These are phyloP conservation scores for Falco punctatus DNA, from an alignment of 2,113 vertebrate species.

Conservation along the genomic window DNA sequence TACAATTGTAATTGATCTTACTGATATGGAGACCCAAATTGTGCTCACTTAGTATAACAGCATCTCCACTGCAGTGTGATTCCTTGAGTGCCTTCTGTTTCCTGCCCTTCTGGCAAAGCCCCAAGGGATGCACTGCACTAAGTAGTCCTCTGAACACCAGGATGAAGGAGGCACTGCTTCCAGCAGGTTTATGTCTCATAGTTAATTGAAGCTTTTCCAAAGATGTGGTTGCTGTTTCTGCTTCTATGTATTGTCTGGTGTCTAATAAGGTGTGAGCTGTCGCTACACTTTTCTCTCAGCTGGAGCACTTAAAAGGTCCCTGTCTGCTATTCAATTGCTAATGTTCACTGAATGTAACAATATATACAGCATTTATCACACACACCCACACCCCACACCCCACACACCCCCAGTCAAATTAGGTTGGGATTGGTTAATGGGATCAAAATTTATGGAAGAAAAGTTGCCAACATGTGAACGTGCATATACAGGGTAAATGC, in stretches of 20 bases:
- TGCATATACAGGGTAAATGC: background rate
- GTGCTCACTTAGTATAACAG: background rate
- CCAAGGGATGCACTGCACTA: fast-evolving
- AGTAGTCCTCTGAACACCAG: background rate
- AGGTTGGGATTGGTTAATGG: background rate
- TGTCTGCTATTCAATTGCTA: background rate
- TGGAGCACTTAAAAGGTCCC: background rate
- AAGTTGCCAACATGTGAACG: background rate
- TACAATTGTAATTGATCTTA: background rate
- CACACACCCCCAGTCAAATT: background rate
- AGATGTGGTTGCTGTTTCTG: background rate
- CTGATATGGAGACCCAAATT: background rate
- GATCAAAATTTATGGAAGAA: background rate
- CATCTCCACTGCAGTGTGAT: background rate
- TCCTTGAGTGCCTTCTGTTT: background rate
- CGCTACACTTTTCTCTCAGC: background rate
- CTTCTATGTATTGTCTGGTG: background rate
- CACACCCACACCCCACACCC: too few relatives aligned
- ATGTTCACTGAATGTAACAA: background rate
- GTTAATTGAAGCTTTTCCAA: background rate
- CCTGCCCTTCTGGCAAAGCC: background rate
- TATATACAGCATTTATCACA: background rate
- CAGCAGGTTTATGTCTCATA: background rate
- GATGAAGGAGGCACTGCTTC: background rate
- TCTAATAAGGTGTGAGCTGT: constrained; percentile 28